These are phyloP conservation scores for Lacerta bilineata DNA, from an alignment of 2,797 vertebrate genomes.

Conservation along the genomic window DNA sequence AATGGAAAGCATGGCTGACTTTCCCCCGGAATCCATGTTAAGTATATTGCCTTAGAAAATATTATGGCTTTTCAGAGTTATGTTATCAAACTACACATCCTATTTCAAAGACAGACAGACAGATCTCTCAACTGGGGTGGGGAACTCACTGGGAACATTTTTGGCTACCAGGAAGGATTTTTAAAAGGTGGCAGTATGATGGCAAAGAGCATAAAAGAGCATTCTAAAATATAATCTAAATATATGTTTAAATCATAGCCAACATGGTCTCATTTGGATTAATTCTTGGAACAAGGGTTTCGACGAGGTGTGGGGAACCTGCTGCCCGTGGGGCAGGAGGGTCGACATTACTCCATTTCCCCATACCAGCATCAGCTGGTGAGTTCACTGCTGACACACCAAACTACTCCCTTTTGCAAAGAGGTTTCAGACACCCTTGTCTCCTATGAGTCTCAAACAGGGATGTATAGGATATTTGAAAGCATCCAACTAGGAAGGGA, in stretches of 20 bases:
- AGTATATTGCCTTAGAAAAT: too few species aligned
- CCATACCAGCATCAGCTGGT: too few species aligned
- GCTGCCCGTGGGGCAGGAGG: too few species aligned
- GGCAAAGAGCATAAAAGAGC: constrained; percentile 16
- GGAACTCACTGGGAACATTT: not conserved
- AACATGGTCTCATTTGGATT: not conserved
- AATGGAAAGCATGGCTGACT: not conserved
- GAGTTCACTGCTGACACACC: too few species aligned
- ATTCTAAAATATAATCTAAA: not conserved
- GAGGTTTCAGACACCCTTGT: too few species aligned
- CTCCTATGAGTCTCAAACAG: too few species aligned
- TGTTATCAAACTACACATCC: not conserved
- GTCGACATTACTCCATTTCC: too few species aligned
- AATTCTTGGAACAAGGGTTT: not conserved
- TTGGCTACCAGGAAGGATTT: not conserved
- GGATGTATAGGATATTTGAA: too few species aligned
- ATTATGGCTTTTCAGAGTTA: not conserved
- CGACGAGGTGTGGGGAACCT: too few species aligned
- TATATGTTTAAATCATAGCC: not conserved
- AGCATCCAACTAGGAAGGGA: too few species aligned
- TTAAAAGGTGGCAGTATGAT: not conserved
- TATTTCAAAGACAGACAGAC: not conserved
- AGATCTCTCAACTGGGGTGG: not conserved
- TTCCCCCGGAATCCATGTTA: not conserved
- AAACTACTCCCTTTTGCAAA: too few species aligned